Evolutionary conservation across 64 coral and sea anemone genomes (phyloP).

Genomic region (Cladopsammia gracilis): DNA sequence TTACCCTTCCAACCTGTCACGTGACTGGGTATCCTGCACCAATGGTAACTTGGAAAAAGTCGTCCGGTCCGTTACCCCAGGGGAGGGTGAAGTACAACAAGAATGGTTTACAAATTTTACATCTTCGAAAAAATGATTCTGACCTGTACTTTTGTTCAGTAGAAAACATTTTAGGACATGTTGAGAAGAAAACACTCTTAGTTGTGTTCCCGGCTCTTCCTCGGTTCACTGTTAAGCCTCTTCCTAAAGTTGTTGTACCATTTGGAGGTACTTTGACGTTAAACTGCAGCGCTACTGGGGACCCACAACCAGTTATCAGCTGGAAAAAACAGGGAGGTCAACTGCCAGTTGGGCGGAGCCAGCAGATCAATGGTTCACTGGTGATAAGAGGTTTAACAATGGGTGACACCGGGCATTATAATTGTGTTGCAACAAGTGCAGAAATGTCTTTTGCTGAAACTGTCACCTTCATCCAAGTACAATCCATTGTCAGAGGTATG

Average conservation of each 20-base stretch:
- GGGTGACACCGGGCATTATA: slow-evolving; percentile 45
- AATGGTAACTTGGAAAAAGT: slow-evolving; percentile 57
- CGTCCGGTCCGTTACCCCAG: slow-evolving; percentile 20
- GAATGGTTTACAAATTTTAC: neutral
- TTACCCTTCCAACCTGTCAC: slow-evolving; percentile 42
- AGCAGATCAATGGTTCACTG: neutral
- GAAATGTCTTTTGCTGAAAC: neutral
- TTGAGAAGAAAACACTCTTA: neutral
- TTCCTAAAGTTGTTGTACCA: neutral
- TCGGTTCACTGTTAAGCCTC: slow-evolving; percentile 26
- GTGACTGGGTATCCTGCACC: slow-evolving; percentile 62
- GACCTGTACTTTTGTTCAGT: slow-evolving; percentile 46
- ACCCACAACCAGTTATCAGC: no score
- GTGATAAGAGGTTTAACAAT: neutral
- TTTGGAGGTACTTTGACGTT: slow-evolving; percentile 5
- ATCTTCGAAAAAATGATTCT: slow-evolving; percentile 16
- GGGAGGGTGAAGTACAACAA: neutral
- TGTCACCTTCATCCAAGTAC: no score
- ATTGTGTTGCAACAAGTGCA: no score
- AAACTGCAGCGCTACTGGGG: no score
- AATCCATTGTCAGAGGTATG: no score
- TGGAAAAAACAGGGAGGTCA: no score
- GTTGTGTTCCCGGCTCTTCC: neutral
- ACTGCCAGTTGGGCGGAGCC: no score
- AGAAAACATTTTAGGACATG: slow-evolving; percentile 25